phyloP scores from a whole-genome alignment of 2,113 vertebrate species.

The Cyprinodon tularosa region DNA sequence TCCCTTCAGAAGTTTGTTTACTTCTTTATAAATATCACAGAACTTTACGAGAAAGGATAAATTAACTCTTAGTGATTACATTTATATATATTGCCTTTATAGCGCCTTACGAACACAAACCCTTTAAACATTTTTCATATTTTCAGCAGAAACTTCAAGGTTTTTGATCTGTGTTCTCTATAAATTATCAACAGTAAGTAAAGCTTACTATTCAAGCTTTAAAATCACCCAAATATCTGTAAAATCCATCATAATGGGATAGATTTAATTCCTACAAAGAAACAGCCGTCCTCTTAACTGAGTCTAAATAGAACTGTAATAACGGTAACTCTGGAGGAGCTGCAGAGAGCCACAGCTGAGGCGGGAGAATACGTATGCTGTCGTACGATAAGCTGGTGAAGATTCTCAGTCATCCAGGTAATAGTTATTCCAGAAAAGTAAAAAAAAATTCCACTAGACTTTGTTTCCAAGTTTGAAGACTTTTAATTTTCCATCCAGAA shows the following conservation, averaged over 20 bases:
- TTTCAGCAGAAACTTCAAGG: neutral
- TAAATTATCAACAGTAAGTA: neutral
- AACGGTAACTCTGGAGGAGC: too few relatives aligned
- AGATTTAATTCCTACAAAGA: neutral
- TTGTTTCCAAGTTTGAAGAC: too few relatives aligned
- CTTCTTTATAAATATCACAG: conserved; percentile 14
- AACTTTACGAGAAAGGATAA: neutral
- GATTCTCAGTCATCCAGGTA: too few relatives aligned
- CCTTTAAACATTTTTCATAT: neutral
- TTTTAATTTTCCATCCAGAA: too few relatives aligned
- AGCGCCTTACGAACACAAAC: neutral
- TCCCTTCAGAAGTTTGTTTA: conserved; percentile 26
- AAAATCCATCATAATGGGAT: neutral
- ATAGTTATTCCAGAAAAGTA: too few relatives aligned
- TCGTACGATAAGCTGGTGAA: too few relatives aligned
- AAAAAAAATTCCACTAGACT: too few relatives aligned
- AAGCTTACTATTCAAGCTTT: neutral
- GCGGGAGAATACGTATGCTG: too few relatives aligned
- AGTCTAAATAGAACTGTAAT: neutral
- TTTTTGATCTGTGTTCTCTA: neutral
- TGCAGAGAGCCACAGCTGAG: too few relatives aligned
- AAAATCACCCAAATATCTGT: neutral
- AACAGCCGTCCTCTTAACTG: neutral
- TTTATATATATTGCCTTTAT: neutral
- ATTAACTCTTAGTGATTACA: neutral